Conservation (phyloP, 2,113 vertebrate genomes). For the Desmodus rotundus region DNA sequence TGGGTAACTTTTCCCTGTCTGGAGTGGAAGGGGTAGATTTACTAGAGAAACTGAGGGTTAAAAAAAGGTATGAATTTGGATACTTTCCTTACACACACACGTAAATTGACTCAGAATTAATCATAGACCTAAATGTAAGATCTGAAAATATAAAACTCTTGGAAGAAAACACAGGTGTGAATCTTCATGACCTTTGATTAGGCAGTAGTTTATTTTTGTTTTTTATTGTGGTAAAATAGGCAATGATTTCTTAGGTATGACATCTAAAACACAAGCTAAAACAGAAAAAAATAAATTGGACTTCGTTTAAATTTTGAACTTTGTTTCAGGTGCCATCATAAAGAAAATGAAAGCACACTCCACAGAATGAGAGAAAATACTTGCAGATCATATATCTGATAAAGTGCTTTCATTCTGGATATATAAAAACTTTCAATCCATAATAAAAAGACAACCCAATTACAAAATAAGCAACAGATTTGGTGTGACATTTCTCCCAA, state of each 20-base stretch:
- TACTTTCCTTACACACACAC: background rate
- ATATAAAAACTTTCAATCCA: background rate
- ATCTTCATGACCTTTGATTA: background rate
- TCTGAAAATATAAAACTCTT: background rate
- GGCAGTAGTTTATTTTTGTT: background rate
- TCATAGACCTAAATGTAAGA: background rate
- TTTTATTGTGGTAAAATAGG: background rate
- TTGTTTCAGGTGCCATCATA: background rate
- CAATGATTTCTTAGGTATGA: background rate
- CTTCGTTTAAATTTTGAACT: background rate
- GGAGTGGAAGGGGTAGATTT: background rate
- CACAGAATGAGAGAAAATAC: background rate
- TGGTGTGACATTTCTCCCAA: background rate
- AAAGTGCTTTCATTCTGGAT: background rate
- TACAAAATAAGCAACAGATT: constrained; percentile 18
- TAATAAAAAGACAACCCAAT: background rate
- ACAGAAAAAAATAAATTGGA: background rate
- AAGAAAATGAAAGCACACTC: background rate
- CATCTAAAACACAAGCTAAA: background rate
- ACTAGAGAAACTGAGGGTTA: constrained; percentile 69
- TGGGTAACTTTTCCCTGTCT: constrained; percentile 37
- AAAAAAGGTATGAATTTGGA: background rate
- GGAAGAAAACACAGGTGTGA: background rate
- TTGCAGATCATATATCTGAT: background rate
- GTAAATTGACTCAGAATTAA: background rate